A percentile compares a stretch with the other conserved stretches of the same genome.
Conservation (phyloP, 2,797 vertebrate species). For the Pipistrellus kuhlii region DNA sequence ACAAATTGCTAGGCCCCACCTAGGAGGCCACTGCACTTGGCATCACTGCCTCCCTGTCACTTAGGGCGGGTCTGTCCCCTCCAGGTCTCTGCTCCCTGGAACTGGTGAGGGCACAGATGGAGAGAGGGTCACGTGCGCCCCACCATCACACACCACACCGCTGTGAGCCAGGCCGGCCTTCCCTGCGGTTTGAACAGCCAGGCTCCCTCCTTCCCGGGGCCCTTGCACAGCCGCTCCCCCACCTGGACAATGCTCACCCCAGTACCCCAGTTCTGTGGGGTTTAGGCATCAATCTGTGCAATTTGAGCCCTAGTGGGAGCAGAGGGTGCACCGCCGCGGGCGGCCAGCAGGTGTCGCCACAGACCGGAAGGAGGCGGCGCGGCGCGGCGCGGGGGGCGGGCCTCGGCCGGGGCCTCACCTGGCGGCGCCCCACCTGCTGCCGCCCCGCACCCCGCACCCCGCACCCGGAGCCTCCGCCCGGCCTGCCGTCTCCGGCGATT, state of each 20-base stretch:
- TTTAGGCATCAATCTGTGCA: accelerated
- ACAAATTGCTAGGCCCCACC: background rate
- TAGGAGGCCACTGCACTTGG: no score
- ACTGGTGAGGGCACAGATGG: background rate
- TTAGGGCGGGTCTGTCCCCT: background rate
- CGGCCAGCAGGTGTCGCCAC: conserved; percentile 76
- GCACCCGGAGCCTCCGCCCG: background rate
- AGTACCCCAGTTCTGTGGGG: background rate
- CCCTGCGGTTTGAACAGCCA: background rate
- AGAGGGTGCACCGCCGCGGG: accelerated
- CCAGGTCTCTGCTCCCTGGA: background rate
- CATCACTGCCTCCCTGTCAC: background rate
- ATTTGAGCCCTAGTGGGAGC: accelerated
- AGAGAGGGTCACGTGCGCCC: background rate
- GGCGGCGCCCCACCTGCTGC: background rate
- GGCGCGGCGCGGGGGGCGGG: background rate
- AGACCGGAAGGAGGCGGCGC: conserved; percentile 59
- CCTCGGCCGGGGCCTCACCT: background rate
- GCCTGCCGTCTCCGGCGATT: background rate
- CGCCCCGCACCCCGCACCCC: background rate
- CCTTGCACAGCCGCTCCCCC: background rate
- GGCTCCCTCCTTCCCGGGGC: background rate
- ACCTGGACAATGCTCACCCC: background rate
- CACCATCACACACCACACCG: background rate
- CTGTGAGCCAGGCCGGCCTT: background rate